Evolutionary conservation across 2,888 invertebrate species (phyloP), one percentile per base, ranked within the genome.

Genomic region (Chesias legatella): DNA sequence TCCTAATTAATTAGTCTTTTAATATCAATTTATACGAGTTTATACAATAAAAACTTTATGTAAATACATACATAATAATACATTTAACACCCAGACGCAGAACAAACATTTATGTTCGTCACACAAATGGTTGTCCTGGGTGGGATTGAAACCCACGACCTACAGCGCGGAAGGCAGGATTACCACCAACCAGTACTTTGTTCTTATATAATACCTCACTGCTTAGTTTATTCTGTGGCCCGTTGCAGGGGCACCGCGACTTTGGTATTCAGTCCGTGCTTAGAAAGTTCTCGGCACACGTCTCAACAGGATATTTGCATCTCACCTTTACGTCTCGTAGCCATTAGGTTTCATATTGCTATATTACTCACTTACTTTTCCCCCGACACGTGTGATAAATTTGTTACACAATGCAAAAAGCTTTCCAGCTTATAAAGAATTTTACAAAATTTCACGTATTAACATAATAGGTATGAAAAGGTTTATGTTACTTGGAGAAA

Each of bases 231-330:
- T 23, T 31, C 51, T 52, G 48, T 50, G 43, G 62, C 67, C 66
- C 52, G 48, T 55, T 63, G 66, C 68, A 72, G 56, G 60, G 56
- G 48, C 43, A 55, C 50, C 51, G 55, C 53, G 64, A 26, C 33
- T 73, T 81, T 70, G 57, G 67, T 79, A 81, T 80, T 81, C 80
- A 67, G 57, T 63, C 58, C 77, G 66, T 63, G 74, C 67, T 60
- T 56, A 56, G 59, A 67, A 79, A 77, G 63, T 76, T 75, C 67
- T 60, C 64, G 65, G 54, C 67, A 67, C 80, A 79, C 80, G 79
- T 79, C 62, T 68, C 67, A 56, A 63, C 68, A 63, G 71, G 72
- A 69, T 78, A 79, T 81, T 79, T 80, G 78, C 79, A 78, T 80
- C 73, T 60, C 66, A 79, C 75, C 79, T 79, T 72, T 66, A 70